phyloP scores from a whole-genome alignment of 2,113 vertebrate species.

The Callionymus lyra region DNA sequence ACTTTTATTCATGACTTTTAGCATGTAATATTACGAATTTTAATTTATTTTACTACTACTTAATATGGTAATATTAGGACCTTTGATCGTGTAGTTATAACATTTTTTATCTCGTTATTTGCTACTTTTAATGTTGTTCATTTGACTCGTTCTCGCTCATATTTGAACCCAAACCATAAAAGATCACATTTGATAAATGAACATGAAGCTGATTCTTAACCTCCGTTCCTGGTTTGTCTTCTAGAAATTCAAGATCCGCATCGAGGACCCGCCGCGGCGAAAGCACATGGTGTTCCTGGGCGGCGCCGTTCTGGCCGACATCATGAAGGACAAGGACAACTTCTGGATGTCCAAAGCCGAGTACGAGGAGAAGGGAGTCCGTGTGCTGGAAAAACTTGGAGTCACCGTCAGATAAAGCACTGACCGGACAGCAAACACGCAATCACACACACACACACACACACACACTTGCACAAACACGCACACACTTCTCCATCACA shows the following conservation, averaged over 20 bases:
- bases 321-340: slow-evolving; percentile 99
- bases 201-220: too few relatives aligned
- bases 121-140: too few relatives aligned
- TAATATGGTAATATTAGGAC: too few relatives aligned
- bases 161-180: too few relatives aligned
- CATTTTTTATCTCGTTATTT: too few relatives aligned
- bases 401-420: slow-evolving; percentile 94
- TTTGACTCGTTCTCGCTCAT: too few relatives aligned
- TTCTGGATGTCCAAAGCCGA: slow-evolving; percentile 98
- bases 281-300: slow-evolving; percentile 99
- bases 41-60: too few relatives aligned
- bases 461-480: slow-evolving; percentile 20
- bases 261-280: slow-evolving; percentile 90
- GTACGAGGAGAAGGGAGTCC: slow-evolving; percentile 93
- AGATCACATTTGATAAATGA: too few relatives aligned
- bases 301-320: slow-evolving; percentile 91
- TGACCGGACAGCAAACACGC: slow-evolving; percentile 41
- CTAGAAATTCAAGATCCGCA: slow-evolving; percentile 98
- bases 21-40: too few relatives aligned
- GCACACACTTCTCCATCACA: slow-evolving; percentile 22
- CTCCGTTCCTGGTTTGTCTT: slow-evolving; percentile 3
- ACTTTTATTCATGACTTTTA: too few relatives aligned
- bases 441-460: slow-evolving; percentile 1
- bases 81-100: too few relatives aligned
- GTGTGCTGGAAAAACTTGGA: slow-evolving; percentile 94